A percentile compares a stretch with the other conserved stretches of the same genome.
Conservation (phyloP, 2,113 vertebrate species). For the Grammomys surdaster region DNA sequence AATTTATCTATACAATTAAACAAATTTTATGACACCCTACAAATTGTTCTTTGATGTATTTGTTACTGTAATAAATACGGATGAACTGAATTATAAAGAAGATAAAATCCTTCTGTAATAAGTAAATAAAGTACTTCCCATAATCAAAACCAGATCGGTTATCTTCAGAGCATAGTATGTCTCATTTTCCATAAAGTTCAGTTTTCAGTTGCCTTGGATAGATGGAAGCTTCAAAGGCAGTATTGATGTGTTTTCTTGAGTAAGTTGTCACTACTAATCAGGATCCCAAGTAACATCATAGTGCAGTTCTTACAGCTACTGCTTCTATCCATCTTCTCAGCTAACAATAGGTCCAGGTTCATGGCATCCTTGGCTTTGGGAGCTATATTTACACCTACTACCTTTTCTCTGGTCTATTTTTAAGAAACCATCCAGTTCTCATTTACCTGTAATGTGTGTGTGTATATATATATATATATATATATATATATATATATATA, state of each 20-base stretch:
- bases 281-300: neutral
- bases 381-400: neutral
- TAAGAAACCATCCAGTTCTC: neutral
- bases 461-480: too few relatives aligned
- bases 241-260: neutral
- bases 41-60: conserved; percentile 43
- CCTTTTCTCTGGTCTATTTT: neutral
- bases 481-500: too few relatives aligned
- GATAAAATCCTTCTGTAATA: conserved; percentile 31
- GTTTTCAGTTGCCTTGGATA: neutral
- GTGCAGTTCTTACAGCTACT: neutral
- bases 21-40: conserved; percentile 18
- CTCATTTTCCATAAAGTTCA: neutral
- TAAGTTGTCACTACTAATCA: neutral
- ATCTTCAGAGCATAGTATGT: neutral
- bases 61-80: conserved; percentile 15
- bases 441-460: neutral
- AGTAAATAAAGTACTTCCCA: neutral
- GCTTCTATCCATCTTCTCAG: neutral
- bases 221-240: neutral
- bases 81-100: neutral
- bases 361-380: neutral
- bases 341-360: neutral
- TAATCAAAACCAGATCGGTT: conserved; percentile 1
- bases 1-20: conserved; percentile 66